A percentile compares a stretch with the other conserved stretches of the same genome.
phyloP scores from a whole-genome alignment of 1,140 invertebrate species.

The Arion vulgaris region DNA sequence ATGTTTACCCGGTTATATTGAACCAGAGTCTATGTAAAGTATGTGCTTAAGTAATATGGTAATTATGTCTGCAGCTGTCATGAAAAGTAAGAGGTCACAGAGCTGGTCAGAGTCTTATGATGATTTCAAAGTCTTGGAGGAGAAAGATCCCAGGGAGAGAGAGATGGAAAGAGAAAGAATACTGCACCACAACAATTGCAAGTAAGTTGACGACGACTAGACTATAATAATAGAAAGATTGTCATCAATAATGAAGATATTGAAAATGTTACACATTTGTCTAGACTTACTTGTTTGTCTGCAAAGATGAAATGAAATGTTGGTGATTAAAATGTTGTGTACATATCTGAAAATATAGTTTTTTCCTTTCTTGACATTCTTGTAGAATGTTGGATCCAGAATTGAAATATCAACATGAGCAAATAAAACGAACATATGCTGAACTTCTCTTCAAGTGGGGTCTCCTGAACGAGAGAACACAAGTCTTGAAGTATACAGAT shows the following conservation, averaged over 20 bases:
- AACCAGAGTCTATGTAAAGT: no score
- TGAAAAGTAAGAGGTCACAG: constrained; percentile 86
- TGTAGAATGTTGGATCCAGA: constrained; percentile 76
- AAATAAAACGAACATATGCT: constrained; percentile 89
- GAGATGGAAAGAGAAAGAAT: constrained; percentile 61
- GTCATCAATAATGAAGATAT: no score
- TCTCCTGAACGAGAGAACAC: constrained; percentile 85
- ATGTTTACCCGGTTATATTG: no score
- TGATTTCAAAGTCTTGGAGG: constrained; percentile 79
- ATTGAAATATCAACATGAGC: constrained; percentile 82
- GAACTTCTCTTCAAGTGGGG: constrained; percentile 90
- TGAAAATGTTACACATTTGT: no score
- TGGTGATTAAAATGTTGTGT: no score
- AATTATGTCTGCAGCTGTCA: constrained; percentile 67
- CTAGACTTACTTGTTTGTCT: no score
- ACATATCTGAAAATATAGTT: no score
- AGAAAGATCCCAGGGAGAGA: constrained; percentile 70
- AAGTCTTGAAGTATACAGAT: constrained; percentile 83
- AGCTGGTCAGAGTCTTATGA: constrained; percentile 78
- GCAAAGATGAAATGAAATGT: no score
- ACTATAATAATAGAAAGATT: no score
- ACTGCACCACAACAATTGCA: constrained; percentile 64
- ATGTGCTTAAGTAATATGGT: not conserved
- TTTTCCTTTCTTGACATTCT: not conserved
- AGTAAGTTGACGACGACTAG: constrained; percentile 60